Base-by-base conservation (phyloP, 2,888 invertebrate genomes). In the Eupithecia insigniata region DNA sequence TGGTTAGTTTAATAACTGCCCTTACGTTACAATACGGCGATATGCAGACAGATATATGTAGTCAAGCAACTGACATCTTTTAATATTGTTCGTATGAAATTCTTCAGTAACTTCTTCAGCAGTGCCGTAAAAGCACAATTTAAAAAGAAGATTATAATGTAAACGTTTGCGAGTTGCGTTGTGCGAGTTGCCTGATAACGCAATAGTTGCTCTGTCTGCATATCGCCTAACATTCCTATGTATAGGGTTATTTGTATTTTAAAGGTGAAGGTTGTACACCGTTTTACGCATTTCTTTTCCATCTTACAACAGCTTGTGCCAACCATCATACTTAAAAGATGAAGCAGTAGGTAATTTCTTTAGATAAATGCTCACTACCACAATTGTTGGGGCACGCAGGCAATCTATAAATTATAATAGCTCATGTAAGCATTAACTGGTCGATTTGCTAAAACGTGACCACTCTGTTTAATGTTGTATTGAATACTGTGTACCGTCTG, bases 371-470 rank as follows among this genome's bases (percentile, higher is more conserved):
- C 74, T 78, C 77, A 77, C 80, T 76, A 82, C 80, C 78, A 80
- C 80, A 80, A 32, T 60, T 60, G 60, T 16, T 30, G n/a, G 34
- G 64, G 64, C 64, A 34, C n/a, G 34, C 34, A n/a, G 61, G 61
- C 61, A 62, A 64, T 64, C 36, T 64, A 22, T 34, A 62, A 62
- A 62, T 62, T 34, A 76, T 60, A 62, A 62, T 32, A 5, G 32
- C n/a, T n/a, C 61, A 36, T 64, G 36, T 64, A 36, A 79, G 51
- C 78, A 80, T 81, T 81, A 75, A 78, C 77, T 72, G 77, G 79
- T 80, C 83, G 82, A 81, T 83, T 83, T 84, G 82, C 78, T 79
- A 79, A 73, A 79, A 80, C 79, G 82, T 84, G 84, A 83, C 80
- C 82, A 76, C 82, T 80, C 79, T 79, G 78, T 81, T 80, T 75